Percentiles rank a stretch among this genome's conserved stretches.
Conservation (phyloP, 2,797 vertebrate species). For the Gouania willdenowi region DNA sequence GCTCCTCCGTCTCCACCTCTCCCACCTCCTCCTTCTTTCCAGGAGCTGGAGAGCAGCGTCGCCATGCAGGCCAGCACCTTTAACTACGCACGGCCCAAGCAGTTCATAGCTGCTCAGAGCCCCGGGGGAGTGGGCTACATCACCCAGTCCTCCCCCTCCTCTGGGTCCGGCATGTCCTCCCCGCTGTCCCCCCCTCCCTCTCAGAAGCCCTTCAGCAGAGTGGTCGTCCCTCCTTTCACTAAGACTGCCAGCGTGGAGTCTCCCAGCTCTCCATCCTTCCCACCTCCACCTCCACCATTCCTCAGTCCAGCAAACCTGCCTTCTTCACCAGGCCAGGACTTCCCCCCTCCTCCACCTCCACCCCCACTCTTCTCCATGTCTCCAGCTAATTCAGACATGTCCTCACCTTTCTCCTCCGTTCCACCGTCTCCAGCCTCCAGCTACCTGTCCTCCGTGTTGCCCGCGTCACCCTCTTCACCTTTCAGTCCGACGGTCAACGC, state of each 20-base stretch:
- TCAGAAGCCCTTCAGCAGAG: constrained; percentile 80
- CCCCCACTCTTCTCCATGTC: constrained; percentile 63
- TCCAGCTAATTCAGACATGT: constrained; percentile 76
- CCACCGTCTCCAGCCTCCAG: constrained; percentile 85
- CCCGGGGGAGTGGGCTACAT: constrained; percentile 70
- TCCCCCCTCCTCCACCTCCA: constrained; percentile 72
- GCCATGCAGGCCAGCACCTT: constrained; percentile 95
- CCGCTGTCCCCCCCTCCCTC: constrained; percentile 84
- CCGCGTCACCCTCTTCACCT: constrained; percentile 79
- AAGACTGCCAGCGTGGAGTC: constrained; percentile 82
- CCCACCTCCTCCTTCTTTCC: constrained; percentile 90
- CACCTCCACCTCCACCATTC: constrained; percentile 84
- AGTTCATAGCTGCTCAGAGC: constrained; percentile 97
- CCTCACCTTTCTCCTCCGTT: constrained; percentile 73
- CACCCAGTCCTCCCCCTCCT: constrained; percentile 87
- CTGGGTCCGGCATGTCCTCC: constrained; percentile 85
- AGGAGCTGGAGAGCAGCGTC: constrained; percentile 83
- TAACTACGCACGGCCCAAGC: constrained; percentile 97
- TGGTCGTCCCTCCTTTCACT: constrained; percentile 69
- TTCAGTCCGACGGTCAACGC: constrained; percentile 80
- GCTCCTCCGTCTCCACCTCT: constrained; percentile 84
- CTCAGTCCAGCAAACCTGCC: constrained; percentile 80
- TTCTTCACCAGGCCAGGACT: constrained; percentile 74
- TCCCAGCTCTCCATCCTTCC: constrained; percentile 87
- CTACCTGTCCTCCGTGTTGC: constrained; percentile 90